Conservation (phyloP, 2,888 invertebrate genomes). For the Nemoura dubitans region DNA sequence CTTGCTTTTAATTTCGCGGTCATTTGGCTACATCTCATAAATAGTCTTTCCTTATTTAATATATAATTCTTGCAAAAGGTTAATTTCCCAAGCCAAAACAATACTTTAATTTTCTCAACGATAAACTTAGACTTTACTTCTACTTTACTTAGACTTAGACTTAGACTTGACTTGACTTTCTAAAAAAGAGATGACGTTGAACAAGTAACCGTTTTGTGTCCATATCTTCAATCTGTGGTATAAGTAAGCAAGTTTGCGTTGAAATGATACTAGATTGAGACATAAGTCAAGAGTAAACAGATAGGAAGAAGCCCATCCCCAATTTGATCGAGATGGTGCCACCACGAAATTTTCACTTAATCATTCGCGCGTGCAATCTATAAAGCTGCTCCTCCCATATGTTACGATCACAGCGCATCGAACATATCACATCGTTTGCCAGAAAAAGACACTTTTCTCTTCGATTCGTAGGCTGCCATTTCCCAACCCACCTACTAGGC, state of each 20-base stretch:
- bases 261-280: neutral
- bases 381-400: neutral
- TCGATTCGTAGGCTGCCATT: neutral
- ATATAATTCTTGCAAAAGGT: too few relatives aligned
- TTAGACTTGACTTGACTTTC: too few relatives aligned
- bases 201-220: too few relatives aligned
- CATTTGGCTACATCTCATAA: too few relatives aligned
- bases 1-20: too few relatives aligned
- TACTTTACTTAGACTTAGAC: too few relatives aligned
- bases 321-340: neutral
- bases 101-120: too few relatives aligned
- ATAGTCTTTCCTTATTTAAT: too few relatives aligned
- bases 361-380: neutral
- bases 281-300: neutral
- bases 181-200: too few relatives aligned
- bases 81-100: too few relatives aligned
- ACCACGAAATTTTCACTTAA: neutral
- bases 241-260: neutral
- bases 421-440: neutral
- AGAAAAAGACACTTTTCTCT: neutral
- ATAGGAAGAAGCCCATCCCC: neutral
- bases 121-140: too few relatives aligned
- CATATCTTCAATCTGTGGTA: too few relatives aligned
- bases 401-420: neutral
- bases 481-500: neutral